These are phyloP conservation scores for Campaea margaritaria DNA, from an alignment of 2,888 invertebrate species.

Conservation along the genomic window DNA sequence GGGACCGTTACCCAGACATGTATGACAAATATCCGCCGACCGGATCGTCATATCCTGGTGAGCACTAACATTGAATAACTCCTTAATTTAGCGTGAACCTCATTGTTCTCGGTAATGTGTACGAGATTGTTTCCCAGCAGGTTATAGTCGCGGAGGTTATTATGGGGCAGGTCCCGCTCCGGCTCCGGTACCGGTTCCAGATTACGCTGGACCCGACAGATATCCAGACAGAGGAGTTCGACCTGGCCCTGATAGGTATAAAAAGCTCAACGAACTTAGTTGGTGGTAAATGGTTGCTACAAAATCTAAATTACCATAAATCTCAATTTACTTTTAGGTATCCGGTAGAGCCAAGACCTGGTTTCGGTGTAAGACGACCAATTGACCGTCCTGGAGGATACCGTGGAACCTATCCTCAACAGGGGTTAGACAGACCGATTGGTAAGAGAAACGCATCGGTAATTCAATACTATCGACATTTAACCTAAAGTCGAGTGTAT, in stretches of 20 bases:
- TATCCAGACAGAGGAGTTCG: constrained; percentile 81
- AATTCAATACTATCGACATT: not conserved
- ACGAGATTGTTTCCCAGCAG: constrained; percentile 39
- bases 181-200: constrained; percentile 38
- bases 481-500: not conserved
- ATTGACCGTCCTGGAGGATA: constrained; percentile 81
- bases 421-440: constrained; percentile 72
- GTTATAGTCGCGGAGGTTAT: constrained; percentile 74
- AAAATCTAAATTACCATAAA: constrained; percentile 40
- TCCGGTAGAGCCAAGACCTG: constrained; percentile 76
- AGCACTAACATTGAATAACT: constrained; percentile 54
- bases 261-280: not conserved
- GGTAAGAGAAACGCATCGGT: constrained; percentile 49
- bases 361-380: constrained; percentile 68
- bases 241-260: constrained; percentile 76
- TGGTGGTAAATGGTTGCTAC: not conserved
- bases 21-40: constrained; percentile 86
- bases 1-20: constrained; percentile 79
- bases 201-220: constrained; percentile 69
- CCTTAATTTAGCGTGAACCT: constrained; percentile 33
- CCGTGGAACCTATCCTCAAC: constrained; percentile 78
- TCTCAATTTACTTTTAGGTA: constrained; percentile 52
- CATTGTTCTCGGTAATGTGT: constrained; percentile 36
- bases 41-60: constrained; percentile 82
- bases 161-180: constrained; percentile 54